Conservation (phyloP, 2,888 invertebrate genomes). For the Yponomeuta evonymella region DNA sequence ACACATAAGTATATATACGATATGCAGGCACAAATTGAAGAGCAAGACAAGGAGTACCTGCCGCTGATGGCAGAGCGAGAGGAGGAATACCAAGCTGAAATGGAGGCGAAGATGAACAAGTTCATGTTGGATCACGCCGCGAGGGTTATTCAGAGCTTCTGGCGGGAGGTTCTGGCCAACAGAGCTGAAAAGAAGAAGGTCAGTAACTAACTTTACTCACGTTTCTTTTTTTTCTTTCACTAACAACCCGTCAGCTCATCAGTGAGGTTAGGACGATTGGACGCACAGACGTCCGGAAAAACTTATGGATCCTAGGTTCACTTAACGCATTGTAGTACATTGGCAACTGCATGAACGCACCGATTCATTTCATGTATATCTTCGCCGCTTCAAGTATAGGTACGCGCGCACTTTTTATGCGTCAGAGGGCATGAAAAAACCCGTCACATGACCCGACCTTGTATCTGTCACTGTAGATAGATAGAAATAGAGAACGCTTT, state of each 20-base stretch:
- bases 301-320: background rate
- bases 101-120: constrained; percentile 66
- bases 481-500: no score
- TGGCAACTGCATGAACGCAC: no score
- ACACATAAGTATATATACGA: background rate
- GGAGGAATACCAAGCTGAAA: constrained; percentile 70
- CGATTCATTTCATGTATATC: no score
- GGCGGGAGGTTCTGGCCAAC: constrained; percentile 56
- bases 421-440: no score
- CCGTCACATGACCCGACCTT: no score
- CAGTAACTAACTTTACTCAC: constrained; percentile 19
- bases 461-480: no score
- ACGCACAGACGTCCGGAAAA: background rate
- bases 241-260: background rate
- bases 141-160: constrained; percentile 57
- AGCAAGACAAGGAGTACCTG: constrained; percentile 72
- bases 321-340: no score
- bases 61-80: constrained; percentile 76
- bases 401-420: no score
- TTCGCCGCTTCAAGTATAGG: no score
- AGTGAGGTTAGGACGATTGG: background rate
- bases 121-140: constrained; percentile 61
- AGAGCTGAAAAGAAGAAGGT: constrained; percentile 63
- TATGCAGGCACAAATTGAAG: constrained; percentile 49
- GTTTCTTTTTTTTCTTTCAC: background rate